Conservation (phyloP, 2,888 invertebrate species). For the Abrostola tripartita region DNA sequence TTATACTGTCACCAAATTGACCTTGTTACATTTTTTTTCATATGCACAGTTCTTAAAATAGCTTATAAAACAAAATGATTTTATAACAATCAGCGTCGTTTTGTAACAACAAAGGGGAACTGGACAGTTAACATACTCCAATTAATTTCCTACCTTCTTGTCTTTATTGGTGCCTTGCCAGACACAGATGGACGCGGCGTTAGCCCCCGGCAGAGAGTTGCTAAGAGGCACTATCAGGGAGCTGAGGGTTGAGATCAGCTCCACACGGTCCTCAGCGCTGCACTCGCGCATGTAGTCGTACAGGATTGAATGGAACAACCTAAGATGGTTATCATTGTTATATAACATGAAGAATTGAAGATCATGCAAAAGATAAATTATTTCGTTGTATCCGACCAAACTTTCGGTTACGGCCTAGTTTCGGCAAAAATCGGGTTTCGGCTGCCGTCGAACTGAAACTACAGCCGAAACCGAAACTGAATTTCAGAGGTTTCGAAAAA, state of each 20-base stretch:
- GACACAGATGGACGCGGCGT: slow-evolving; percentile 94
- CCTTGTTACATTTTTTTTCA: no score
- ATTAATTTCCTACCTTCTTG: slow-evolving; percentile 87
- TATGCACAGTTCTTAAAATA: no score
- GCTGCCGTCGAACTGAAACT: no score
- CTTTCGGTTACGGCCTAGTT: neutral
- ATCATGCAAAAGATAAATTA: no score
- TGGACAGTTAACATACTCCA: neutral
- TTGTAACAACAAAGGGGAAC: no score
- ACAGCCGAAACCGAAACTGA: no score
- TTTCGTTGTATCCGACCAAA: neutral
- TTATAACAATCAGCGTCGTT: no score
- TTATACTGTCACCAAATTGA: no score
- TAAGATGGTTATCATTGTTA: slow-evolving; percentile 54
- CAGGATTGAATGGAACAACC: slow-evolving; percentile 94
- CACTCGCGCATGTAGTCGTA: slow-evolving; percentile 94
- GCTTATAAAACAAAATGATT: no score
- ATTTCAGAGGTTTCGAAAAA: no score
- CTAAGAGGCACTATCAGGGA: slow-evolving; percentile 90
- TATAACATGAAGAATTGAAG: neutral
- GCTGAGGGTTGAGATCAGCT: slow-evolving; percentile 92
- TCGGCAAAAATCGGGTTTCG: no score
- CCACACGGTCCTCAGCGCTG: slow-evolving; percentile 90
- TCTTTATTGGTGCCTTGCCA: slow-evolving; percentile 96
- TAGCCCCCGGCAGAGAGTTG: slow-evolving; percentile 94